Evolutionary conservation across 2,888 invertebrate species (phyloP), one percentile per base, ranked within the genome.

Genomic region (Odontocolon sp.): DNA sequence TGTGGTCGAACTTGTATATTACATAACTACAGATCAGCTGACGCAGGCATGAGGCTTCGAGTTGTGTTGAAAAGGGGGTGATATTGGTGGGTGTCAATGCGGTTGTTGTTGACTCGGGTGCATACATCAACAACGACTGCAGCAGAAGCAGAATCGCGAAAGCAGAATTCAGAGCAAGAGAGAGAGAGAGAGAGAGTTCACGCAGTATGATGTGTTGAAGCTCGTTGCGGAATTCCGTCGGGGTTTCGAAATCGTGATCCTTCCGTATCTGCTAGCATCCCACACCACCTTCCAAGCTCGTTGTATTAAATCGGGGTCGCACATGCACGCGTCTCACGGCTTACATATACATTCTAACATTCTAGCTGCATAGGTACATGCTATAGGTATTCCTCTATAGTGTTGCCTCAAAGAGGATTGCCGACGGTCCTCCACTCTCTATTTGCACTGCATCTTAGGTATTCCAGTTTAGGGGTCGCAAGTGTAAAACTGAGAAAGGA

Each of bases 171-270:
- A n/a, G n/a, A n/a, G n/a, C n/a, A n/a, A n/a, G n/a, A n/a, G n/a
- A n/a, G n/a, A n/a, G n/a, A n/a, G n/a, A n/a, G n/a, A n/a, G n/a
- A n/a, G 57, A 23, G 36, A 47, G 69, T 50, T 50, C 50, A 67
- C 50, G 26, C 38, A 26, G 42, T 40, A 18, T 59, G 50, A 38
- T 40, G 33, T 50, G 8, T 45, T 40, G 16, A 64, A 78, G 67
- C 66, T 63, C 64, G 38, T 42, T 42, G 18, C 16, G 36, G 63
- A 77, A 80, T 79, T 77, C 84, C 82, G 79, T 77, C 42, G 84
- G 85, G 83, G 82, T 84, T 85, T 80, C 81, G 82, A 78, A 82
- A 82, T 81, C 78, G 83, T 81, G 82, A 86, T 83, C 81, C 82
- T 80, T 52, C 70, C 80, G 80, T 80, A 82, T 81, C 85, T 80